phyloP scores from a whole-genome alignment of 1,140 invertebrate species.

The Myzus persicae region DNA sequence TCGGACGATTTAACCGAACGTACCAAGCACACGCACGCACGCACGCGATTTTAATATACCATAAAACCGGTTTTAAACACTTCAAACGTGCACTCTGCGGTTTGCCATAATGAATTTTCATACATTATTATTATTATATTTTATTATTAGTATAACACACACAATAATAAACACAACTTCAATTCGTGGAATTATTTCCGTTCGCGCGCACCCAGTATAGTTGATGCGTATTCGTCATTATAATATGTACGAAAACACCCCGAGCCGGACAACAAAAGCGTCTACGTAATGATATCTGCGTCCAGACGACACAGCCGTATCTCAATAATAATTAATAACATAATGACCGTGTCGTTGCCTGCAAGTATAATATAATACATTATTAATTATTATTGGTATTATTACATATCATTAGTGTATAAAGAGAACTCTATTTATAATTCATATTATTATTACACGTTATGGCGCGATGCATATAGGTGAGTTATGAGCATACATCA shows the following conservation, averaged over 20 bases:
- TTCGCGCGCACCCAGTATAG: too few species aligned
- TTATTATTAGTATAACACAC: neutral
- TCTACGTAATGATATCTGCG: neutral
- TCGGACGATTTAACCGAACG: conserved; percentile 7
- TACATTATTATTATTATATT: neutral
- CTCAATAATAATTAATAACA: neutral
- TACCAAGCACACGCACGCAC: neutral
- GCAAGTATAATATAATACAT: neutral
- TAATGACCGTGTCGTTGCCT: too few species aligned
- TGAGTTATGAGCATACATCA: neutral
- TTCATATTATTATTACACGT: neutral
- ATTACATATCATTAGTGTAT: neutral
- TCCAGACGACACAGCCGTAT: neutral
- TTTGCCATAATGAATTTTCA: neutral
- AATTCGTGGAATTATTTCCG: neutral
- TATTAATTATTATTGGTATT: neutral
- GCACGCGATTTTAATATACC: neutral
- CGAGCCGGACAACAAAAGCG: too few species aligned
- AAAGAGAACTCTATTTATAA: neutral
- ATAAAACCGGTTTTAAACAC: conserved; percentile 28
- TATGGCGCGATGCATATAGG: neutral
- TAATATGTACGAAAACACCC: neutral
- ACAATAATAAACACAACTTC: neutral
- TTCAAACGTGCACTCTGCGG: neutral
- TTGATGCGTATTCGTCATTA: neutral